Evolutionary conservation across 2,888 invertebrate genomes (phyloP).

Genomic region (Trissonchulus sp.): DNA sequence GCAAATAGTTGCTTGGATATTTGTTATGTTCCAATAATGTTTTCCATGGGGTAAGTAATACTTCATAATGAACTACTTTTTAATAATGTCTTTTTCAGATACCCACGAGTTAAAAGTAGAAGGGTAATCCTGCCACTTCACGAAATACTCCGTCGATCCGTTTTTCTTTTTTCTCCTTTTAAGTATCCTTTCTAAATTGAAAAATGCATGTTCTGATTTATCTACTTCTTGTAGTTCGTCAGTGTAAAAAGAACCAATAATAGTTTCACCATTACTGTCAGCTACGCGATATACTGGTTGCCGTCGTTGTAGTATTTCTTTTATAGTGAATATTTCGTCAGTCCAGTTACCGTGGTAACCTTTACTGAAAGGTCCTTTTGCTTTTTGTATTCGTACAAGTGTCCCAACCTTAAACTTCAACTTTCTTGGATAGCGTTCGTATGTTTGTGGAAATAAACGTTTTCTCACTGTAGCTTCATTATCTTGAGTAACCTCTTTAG

Average conservation of each 20-base stretch:
- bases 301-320: background rate
- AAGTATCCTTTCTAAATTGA: background rate
- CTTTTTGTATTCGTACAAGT: background rate
- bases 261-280: background rate
- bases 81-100: background rate
- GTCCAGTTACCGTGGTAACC: background rate
- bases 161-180: background rate
- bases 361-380: background rate
- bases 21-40: background rate
- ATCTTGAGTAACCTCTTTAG: background rate
- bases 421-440: background rate
- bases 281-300: background rate
- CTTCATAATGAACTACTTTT: background rate
- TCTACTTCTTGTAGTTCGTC: background rate
- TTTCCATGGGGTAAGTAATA: background rate
- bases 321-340: background rate
- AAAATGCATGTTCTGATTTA: too few species aligned
- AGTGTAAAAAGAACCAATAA: background rate
- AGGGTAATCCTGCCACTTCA: background rate
- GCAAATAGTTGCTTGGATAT: background rate
- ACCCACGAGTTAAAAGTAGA: background rate
- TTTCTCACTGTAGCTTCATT: background rate
- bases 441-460: background rate
- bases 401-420: background rate
- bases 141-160: background rate